Conservation (phyloP, 2,888 invertebrate genomes). For the Endotricha flammealis region DNA sequence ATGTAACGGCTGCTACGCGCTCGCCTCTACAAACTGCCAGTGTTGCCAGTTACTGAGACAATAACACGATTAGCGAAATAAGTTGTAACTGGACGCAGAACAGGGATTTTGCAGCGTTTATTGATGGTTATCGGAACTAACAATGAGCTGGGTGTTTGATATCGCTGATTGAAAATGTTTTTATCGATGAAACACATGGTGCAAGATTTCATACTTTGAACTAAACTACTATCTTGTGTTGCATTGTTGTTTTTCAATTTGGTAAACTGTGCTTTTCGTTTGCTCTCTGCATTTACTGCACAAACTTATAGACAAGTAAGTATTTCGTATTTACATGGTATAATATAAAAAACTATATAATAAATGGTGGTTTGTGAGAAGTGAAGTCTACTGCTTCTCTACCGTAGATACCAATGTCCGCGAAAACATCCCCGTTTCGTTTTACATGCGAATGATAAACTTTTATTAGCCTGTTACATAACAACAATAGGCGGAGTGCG, state of each 20-base stretch:
- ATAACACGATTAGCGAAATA: constrained; percentile 62
- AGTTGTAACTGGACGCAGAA: constrained; percentile 50
- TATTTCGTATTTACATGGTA: too few relatives aligned
- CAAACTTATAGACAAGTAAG: too few relatives aligned
- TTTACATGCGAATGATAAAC: constrained; percentile 65
- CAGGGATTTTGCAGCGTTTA: constrained; percentile 27
- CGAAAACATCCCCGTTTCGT: constrained; percentile 42
- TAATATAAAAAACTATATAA: too few relatives aligned
- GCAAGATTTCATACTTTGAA: too few relatives aligned
- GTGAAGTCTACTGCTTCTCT: too few relatives aligned
- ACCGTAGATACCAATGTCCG: constrained; percentile 18
- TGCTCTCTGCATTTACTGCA: too few relatives aligned
- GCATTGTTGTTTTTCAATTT: too few relatives aligned
- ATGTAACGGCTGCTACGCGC: constrained; percentile 40
- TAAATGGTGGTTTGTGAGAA: too few relatives aligned
- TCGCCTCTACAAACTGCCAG: constrained; percentile 17
- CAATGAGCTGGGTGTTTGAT: constrained; percentile 21
- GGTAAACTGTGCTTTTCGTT: too few relatives aligned
- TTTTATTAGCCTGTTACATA: constrained; percentile 67
- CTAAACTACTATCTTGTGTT: too few relatives aligned
- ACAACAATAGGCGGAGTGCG: constrained; percentile 62
- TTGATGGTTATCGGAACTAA: constrained; percentile 17
- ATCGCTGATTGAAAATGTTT: constrained; percentile 16
- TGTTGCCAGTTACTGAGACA: constrained; percentile 47
- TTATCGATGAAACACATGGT: too few relatives aligned